phyloP scores from a whole-genome alignment of 2,797 vertebrate genomes.

The Onychomys arenicola region DNA sequence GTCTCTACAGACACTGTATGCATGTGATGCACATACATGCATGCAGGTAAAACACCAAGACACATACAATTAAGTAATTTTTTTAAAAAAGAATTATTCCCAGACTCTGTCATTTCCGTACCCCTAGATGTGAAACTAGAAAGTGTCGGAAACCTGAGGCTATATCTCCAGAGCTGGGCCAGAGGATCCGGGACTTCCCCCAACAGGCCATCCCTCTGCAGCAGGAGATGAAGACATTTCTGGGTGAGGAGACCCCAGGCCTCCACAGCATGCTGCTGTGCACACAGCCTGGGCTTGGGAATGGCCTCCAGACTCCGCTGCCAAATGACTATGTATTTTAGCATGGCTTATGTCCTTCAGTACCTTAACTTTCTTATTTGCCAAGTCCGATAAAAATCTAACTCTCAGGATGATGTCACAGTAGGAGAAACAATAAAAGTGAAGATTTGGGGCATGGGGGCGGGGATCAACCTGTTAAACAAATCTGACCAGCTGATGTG shows the following conservation, averaged over 20 bases:
- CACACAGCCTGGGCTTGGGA: neutral
- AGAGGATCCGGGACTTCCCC: slow-evolving; percentile 76
- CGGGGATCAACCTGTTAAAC: neutral
- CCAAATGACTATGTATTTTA: neutral
- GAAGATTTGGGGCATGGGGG: neutral
- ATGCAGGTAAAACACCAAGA: neutral
- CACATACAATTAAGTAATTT: neutral
- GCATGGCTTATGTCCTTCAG: neutral
- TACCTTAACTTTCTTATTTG: neutral
- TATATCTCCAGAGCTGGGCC: slow-evolving; percentile 75
- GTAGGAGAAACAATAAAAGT: neutral
- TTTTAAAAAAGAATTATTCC: neutral
- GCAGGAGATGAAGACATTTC: slow-evolving; percentile 72
- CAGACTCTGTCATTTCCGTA: neutral
- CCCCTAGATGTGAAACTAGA: slow-evolving; percentile 77
- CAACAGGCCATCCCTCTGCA: slow-evolving; percentile 61
- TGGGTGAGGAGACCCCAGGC: slow-evolving; percentile 70
- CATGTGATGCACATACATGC: neutral
- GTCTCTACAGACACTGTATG: neutral
- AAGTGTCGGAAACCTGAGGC: slow-evolving; percentile 76
- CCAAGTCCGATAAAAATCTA: neutral
- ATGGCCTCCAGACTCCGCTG: neutral
- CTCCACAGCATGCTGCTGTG: neutral
- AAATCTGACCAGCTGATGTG: neutral
- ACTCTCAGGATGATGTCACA: neutral